Base-by-base conservation (phyloP, 1,140 invertebrate species). In the Drosophila micromelanica region DNA sequence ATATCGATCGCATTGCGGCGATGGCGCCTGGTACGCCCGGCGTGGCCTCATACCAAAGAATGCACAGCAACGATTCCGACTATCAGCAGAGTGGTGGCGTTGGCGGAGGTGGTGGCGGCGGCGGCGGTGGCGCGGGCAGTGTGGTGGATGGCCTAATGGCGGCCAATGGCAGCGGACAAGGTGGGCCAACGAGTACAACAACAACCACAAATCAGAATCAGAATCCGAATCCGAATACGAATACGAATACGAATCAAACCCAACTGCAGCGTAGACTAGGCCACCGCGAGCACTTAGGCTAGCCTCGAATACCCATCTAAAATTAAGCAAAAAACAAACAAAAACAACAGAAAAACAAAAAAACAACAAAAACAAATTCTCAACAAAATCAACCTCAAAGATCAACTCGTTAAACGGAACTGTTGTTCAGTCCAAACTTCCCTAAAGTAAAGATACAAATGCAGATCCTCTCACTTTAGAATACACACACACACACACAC, bases 11-110 rank as follows among this genome's bases (percentile, higher is more conserved):
- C 71, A 90, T 91, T 55, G 74, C 86, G 46, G 81, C 84, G 32
- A 79, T 78, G 92, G 93, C 60, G 92, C 93, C 81, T 78, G 92
- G 71, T 48, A 95, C 95, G 5, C 96, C 96, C 1, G 94, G 95
- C 23, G 93, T 94, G 11, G 95, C 94, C 2, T 95, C 93, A 81
- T 97, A 96, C 92, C 96, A 97, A 86, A 93, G 96, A 72, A 97
- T 97, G 94, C 95, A 96, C 90, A 97, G 96, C 91, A 97, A 95
- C 81, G 96, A 97, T 86, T 95, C 94, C 73, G 95, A 91, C 51
- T 91, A 91, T 79, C 85, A 90, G 67, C 55, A 78, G 43, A 84
- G 91, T 92, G 82, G 73, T 20, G 67, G 71, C 20, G 61, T 62
- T 8, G 71, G 82, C 20, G 86, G 78, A 30, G 51, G 60, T 27